Percentiles rank a stretch among this genome's conserved stretches.
Conservation (phyloP, 2,113 vertebrate species). For the Lophochroa leadbeateri region DNA sequence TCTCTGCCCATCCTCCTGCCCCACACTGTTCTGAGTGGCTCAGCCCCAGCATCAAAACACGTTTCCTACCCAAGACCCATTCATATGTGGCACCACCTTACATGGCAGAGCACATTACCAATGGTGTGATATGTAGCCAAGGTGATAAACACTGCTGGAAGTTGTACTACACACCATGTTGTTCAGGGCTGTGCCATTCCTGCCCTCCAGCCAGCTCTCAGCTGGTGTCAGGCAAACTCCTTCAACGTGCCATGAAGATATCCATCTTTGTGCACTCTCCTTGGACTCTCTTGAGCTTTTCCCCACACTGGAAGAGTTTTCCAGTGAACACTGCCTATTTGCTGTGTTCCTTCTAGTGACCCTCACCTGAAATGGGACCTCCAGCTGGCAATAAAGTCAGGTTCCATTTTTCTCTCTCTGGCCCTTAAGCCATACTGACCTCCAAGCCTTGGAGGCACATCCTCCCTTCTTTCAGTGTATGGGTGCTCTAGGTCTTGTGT, state of each 20-base stretch:
- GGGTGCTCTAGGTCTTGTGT: neutral
- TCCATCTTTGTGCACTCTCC: neutral
- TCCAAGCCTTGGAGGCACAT: neutral
- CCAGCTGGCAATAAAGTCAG: neutral
- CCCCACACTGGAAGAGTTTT: neutral
- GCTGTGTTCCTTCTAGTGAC: neutral
- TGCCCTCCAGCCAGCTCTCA: neutral
- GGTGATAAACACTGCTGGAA: neutral
- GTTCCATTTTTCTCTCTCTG: neutral
- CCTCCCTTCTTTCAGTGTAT: neutral
- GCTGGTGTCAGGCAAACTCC: neutral
- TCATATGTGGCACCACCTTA: rapidly evolving
- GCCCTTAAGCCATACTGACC: neutral
- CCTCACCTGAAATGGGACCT: neutral
- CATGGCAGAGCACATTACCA: neutral
- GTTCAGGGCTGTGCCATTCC: neutral
- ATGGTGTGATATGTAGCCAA: rapidly evolving
- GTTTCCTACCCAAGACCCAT: neutral
- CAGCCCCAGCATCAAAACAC: neutral
- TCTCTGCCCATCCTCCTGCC: neutral
- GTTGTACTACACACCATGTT: rapidly evolving
- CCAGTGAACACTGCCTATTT: no score
- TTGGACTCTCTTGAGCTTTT: neutral
- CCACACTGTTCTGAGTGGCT: neutral
- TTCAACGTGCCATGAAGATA: neutral